Evolutionary conservation across 2,888 invertebrate genomes (phyloP).

Genomic region (Phengaris arion): DNA sequence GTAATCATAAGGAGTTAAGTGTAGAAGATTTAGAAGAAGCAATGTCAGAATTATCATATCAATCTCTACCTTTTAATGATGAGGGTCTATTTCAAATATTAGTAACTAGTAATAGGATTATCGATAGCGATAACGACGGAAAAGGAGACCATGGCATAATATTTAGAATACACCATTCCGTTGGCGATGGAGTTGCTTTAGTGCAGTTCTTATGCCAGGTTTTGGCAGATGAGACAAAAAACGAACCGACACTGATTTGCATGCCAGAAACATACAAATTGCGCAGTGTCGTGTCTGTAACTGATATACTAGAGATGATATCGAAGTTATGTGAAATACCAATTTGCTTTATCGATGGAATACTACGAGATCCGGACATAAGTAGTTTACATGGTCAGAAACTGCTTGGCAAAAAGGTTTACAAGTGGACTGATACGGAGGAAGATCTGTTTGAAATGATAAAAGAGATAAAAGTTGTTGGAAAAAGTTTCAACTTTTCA

Average conservation of each 20-base stretch:
- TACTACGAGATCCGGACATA: conserved; percentile 55
- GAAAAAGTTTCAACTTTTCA: conserved; percentile 58
- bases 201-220: conserved; percentile 67
- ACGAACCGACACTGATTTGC: conserved; percentile 42
- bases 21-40: conserved; percentile 55
- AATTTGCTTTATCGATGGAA: conserved; percentile 49
- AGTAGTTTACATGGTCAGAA: conserved; percentile 66
- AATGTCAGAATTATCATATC: conserved; percentile 60
- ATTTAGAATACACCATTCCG: conserved; percentile 76
- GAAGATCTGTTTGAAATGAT: conserved; percentile 57
- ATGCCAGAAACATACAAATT: conserved; percentile 41
- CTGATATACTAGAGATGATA: conserved; percentile 47
- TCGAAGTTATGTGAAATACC: conserved; percentile 48
- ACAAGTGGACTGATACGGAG: conserved; percentile 59
- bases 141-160: conserved; percentile 61
- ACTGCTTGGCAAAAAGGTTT: conserved; percentile 64
- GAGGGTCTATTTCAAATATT: conserved; percentile 75
- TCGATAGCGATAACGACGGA: conserved; percentile 40
- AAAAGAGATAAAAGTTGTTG: conserved; percentile 54
- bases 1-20: conserved; percentile 46
- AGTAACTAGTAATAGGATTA: conserved; percentile 53
- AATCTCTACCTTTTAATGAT: conserved; percentile 65
- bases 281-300: conserved; percentile 35
- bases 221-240: conserved; percentile 59
- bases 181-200: conserved; percentile 77